A percentile compares a stretch with the other conserved stretches of the same genome.
These are phyloP conservation scores for Aurelia aurita complex sp. Pacific DNA, from an alignment of 30 jellyfish, hydroid and myxozoan species.

Conservation along the genomic window DNA sequence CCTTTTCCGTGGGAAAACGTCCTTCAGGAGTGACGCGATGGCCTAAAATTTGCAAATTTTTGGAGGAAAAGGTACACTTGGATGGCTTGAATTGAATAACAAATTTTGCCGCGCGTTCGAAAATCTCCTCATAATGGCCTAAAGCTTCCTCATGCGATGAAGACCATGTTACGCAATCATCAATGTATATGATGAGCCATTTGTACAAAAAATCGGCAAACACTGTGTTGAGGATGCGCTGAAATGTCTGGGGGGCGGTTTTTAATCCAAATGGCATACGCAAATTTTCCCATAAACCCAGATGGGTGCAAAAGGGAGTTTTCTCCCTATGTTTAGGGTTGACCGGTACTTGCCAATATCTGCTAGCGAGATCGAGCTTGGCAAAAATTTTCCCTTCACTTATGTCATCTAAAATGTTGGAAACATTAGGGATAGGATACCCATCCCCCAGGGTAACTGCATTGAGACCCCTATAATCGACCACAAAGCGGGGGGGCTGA, in stretches of 20 bases:
- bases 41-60: conserved; percentile 29
- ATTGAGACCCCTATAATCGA: conserved; percentile 41
- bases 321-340: conserved; percentile 22
- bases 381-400: conserved; percentile 8
- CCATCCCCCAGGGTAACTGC: conserved; percentile 39
- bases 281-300: conserved; percentile 37
- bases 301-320: conserved; percentile 37
- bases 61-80: conserved; percentile 41
- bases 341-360: conserved; percentile 35
- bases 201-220: conserved; percentile 10
- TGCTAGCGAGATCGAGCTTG: conserved; percentile 9
- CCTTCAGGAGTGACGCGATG: conserved; percentile 32
- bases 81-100: conserved; percentile 46
- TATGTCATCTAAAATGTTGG: conserved; percentile 16
- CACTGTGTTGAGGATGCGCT: conserved; percentile 11
- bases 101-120: conserved; percentile 26
- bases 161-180: conserved; percentile 51
- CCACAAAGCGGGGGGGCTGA: conserved; percentile 53
- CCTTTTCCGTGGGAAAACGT: conserved; percentile 38
- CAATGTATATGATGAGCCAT: conserved; percentile 40
- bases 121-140: conserved; percentile 17
- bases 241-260: conserved; percentile 33
- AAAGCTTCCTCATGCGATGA: conserved; percentile 21
- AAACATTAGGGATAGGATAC: conserved; percentile 22
- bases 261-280: conserved; percentile 41